phyloP scores from a whole-genome alignment of 2,888 invertebrate species.

The Cheilosia pagana region DNA sequence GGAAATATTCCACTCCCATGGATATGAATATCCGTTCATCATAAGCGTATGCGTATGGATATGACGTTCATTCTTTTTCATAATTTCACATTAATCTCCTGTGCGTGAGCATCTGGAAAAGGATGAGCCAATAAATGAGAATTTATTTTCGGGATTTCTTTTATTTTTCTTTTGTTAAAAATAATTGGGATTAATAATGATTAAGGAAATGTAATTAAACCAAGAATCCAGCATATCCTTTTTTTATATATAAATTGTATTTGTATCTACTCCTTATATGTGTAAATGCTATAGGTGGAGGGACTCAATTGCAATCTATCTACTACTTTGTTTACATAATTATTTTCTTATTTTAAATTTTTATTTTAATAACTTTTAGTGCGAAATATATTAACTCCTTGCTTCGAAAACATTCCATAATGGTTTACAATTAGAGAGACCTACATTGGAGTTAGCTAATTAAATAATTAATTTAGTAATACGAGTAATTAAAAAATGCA shows the following conservation, averaged over 20 bases:
- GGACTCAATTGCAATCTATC: constrained; percentile 71
- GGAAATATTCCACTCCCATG: constrained; percentile 26
- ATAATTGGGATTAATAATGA: constrained; percentile 33
- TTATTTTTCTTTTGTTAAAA: constrained; percentile 13
- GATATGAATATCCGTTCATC: constrained; percentile 10
- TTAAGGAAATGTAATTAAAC: constrained; percentile 23
- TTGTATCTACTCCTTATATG: constrained; percentile 64
- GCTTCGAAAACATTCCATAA: constrained; percentile 52
- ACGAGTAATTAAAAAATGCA: constrained; percentile 16
- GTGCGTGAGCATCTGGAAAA: constrained; percentile 64
- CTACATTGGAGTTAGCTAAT: constrained; percentile 14
- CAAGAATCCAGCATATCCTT: constrained; percentile 49
- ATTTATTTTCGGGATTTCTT: constrained; percentile 17
- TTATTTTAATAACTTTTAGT: constrained; percentile 7
- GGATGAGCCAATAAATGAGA: constrained; percentile 26
- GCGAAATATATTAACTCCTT: constrained; percentile 42
- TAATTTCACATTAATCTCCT: constrained; percentile 50
- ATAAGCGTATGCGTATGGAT: not conserved
- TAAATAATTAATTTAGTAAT: constrained; percentile 41
- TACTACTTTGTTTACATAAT: constrained; percentile 19
- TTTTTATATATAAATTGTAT: constrained; percentile 16
- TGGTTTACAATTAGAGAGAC: constrained; percentile 8
- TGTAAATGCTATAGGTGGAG: constrained; percentile 63
- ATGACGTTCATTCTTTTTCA: constrained; percentile 64
- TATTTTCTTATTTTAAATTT: constrained; percentile 13